Evolutionary conservation across 2,797 vertebrate species (phyloP), one percentile per base, ranked within the genome.

Genomic region (Gymnodraco acuticeps): DNA sequence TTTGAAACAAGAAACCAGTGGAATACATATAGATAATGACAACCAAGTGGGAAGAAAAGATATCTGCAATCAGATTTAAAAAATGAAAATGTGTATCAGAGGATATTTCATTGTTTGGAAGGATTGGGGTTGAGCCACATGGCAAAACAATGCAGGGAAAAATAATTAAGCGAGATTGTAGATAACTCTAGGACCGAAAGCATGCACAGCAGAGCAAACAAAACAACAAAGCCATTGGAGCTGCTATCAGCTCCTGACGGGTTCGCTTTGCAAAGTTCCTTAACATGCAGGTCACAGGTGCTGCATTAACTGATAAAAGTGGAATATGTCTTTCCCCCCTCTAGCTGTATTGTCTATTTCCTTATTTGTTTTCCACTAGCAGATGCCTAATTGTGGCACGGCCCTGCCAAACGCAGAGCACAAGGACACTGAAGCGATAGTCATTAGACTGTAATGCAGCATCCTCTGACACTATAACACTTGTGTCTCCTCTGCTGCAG

Each of bases 341-440:
- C 17, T 63, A 38, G 33, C 73, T 82, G 70, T 89, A 7, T 86
- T 78, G 70, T 79, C 78, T 54, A 75, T 74, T 65, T 47, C 79
- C 79, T 38, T 75, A 61, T 52, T 66, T 80, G 70, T 76, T 70
- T 81, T 90, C 91, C 88, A 89, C 43, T 50, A 76, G 91, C 95
- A 96, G 96, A 95, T 95, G 95, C 91, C 95, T 96, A 96, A 97
- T 95, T 95, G 94, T 90, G 84, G 82, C 62, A 88, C 77, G 78
- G 82, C 60, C 87, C 88, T 82, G 89, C 92, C 93, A 96, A 94
- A 68, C 90, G 91, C 90, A 93, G 88, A 85, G 86, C 80, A 81
- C 90, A 83, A 79, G 75, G 72, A 87, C 54, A 47, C 88, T 74
- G 74, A 54, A 70, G 91, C 92, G 87, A 94, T 95, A 81, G 88